Evolutionary conservation across 2,888 invertebrate genomes (phyloP).

Genomic region (Malacosoma neustria): DNA sequence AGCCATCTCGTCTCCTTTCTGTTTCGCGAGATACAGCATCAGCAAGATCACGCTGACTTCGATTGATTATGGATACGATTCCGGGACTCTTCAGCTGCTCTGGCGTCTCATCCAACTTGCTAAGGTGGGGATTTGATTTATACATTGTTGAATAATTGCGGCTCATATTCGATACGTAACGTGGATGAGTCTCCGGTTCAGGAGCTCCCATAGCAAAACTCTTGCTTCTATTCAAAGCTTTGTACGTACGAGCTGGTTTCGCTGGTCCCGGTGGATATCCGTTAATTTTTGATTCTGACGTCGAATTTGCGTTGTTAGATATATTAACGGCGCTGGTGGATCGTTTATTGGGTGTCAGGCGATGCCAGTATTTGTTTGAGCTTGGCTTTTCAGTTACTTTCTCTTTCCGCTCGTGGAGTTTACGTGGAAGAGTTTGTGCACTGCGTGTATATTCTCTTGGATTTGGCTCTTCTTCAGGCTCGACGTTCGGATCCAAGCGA

Average conservation of each 20-base stretch:
- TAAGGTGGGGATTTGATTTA: slow-evolving; percentile 86
- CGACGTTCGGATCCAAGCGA: slow-evolving; percentile 76
- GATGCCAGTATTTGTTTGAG: slow-evolving; percentile 61
- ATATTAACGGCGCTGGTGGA: slow-evolving; percentile 80
- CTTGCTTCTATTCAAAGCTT: slow-evolving; percentile 85
- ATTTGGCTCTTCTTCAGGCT: slow-evolving; percentile 48
- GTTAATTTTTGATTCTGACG: slow-evolving; percentile 55
- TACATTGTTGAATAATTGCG: slow-evolving; percentile 77
- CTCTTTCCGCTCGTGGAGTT: slow-evolving; percentile 69
- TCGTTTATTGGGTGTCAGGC: slow-evolving; percentile 69
- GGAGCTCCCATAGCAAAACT: slow-evolving; percentile 88
- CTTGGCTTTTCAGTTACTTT: slow-evolving; percentile 57
- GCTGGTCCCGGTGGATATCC: slow-evolving; percentile 77
- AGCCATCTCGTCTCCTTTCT: slow-evolving; percentile 66
- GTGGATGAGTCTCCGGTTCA: slow-evolving; percentile 63
- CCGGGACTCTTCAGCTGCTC: slow-evolving; percentile 88
- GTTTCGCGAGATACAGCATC: slow-evolving; percentile 75
- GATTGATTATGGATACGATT: slow-evolving; percentile 88
- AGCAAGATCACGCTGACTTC: slow-evolving; percentile 86
- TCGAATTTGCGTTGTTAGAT: slow-evolving; percentile 56
- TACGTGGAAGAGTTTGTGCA: slow-evolving; percentile 86
- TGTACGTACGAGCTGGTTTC: slow-evolving; percentile 87
- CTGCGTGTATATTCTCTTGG: slow-evolving; percentile 59
- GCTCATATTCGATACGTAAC: slow-evolving; percentile 60
- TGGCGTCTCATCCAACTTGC: slow-evolving; percentile 80